phyloP scores from a whole-genome alignment of 2,797 vertebrate genomes.

The Prionace glauca region DNA sequence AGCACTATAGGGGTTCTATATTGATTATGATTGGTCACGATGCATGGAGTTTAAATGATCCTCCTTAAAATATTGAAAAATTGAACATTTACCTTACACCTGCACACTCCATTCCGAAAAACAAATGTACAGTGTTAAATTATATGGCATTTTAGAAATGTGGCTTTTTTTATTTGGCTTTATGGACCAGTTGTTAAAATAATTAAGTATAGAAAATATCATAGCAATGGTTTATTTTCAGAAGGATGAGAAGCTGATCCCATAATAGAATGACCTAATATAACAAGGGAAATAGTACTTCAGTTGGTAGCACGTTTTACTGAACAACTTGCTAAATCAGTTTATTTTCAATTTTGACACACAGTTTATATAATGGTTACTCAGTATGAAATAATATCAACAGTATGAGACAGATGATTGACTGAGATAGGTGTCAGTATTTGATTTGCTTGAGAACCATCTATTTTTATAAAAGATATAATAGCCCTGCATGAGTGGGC shows the following conservation, averaged over 20 bases:
- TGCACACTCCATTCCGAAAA: not conserved
- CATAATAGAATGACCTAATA: not conserved
- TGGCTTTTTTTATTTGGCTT: not conserved
- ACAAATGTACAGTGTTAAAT: not conserved
- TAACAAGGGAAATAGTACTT: not conserved
- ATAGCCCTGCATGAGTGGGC: not conserved
- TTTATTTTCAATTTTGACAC: not conserved
- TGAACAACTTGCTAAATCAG: not conserved
- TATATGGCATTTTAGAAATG: not conserved
- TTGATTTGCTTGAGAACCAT: not conserved
- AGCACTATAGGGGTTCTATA: too few relatives aligned
- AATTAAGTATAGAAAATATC: not conserved
- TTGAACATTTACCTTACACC: not conserved
- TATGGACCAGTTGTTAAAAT: slow-evolving; percentile 7
- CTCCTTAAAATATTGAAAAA: not conserved
- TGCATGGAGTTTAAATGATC: not conserved
- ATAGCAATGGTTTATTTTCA: not conserved
- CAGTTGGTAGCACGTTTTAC: not conserved
- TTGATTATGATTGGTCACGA: not conserved
- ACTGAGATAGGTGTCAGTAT: too few relatives aligned
- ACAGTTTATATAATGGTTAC: not conserved
- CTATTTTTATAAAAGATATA: not conserved
- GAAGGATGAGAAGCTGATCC: not conserved
- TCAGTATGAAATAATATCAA: not conserved
- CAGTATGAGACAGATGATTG: not conserved